phyloP scores from a whole-genome alignment of 35 echinoderm and acorn worm species.

The Lytechinus pictus region DNA sequence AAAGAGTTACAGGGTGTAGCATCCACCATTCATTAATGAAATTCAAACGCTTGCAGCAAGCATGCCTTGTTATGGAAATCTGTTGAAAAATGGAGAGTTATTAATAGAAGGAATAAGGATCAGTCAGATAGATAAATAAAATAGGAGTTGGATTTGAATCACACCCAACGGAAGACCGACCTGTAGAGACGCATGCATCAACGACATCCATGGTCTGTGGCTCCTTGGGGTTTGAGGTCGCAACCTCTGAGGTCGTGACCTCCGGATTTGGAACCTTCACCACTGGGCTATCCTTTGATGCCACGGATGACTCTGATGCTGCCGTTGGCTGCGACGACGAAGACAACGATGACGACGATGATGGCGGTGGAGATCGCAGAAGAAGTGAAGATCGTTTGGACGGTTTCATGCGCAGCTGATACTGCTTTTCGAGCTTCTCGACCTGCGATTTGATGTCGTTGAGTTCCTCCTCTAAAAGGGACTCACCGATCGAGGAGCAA shows the following conservation, averaged over 20 bases:
- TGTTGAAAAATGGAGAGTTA: not conserved
- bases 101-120: conserved; percentile 27
- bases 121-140: not conserved
- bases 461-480: conserved; percentile 71
- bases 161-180: conserved; percentile 47
- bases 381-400: not conserved
- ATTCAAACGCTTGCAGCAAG: not conserved
- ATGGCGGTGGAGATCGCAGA: not conserved
- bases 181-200: conserved; percentile 57
- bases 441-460: conserved; percentile 81
- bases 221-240: not conserved
- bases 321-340: not conserved
- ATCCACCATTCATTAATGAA: not conserved
- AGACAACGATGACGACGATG: not conserved
- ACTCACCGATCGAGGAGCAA: conserved; percentile 82
- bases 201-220: not conserved
- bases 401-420: conserved; percentile 25
- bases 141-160: not conserved
- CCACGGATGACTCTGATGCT: not conserved
- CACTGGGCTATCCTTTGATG: not conserved
- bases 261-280: not conserved
- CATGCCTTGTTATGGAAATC: conserved; percentile 18
- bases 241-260: conserved; percentile 13
- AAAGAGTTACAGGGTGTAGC: not conserved
- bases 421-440: conserved; percentile 65